phyloP scores from a whole-genome alignment of 2,113 vertebrate genomes.

The Callithrix jacchus region DNA sequence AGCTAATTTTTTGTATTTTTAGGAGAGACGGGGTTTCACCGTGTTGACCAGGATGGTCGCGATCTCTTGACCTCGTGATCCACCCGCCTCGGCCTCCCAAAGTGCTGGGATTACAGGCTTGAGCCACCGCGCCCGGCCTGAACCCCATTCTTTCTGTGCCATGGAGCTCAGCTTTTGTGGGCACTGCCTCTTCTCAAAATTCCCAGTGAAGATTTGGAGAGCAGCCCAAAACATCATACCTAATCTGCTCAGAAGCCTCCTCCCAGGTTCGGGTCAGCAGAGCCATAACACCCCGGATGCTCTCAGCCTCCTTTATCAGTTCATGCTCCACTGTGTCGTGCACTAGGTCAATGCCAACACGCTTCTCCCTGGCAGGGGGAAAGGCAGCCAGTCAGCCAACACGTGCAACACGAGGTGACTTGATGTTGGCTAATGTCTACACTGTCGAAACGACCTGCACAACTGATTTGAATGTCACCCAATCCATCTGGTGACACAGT shows the following conservation, averaged over 20 bases:
- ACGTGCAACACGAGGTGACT: rapidly evolving
- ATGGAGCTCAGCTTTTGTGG: neutral
- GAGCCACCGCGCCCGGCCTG: no score
- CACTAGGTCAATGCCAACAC: constrained; percentile 86
- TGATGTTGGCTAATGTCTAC: neutral
- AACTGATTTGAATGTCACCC: neutral
- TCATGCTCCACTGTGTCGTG: constrained; percentile 89
- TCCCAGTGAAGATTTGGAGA: rapidly evolving
- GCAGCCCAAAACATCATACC: constrained; percentile 77
- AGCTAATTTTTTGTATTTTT: no score
- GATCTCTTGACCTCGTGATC: no score
- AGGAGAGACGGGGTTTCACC: no score
- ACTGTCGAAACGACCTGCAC: neutral
- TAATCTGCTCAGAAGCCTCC: constrained; percentile 92
- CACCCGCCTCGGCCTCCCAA: no score
- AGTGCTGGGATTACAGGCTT: no score
- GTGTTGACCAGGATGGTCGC: no score
- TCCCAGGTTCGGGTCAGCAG: constrained; percentile 88
- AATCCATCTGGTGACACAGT: rapidly evolving
- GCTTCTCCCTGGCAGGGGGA: constrained; percentile 84
- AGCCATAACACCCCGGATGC: constrained; percentile 81
- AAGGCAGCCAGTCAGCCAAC: neutral
- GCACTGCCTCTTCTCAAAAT: neutral
- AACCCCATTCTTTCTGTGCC: neutral
- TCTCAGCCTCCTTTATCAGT: constrained; percentile 89